Evolutionary conservation across 2,797 vertebrate genomes (phyloP), one percentile per base, ranked within the genome.

Genomic region (Parauchenoglanis ngamensis): DNA sequence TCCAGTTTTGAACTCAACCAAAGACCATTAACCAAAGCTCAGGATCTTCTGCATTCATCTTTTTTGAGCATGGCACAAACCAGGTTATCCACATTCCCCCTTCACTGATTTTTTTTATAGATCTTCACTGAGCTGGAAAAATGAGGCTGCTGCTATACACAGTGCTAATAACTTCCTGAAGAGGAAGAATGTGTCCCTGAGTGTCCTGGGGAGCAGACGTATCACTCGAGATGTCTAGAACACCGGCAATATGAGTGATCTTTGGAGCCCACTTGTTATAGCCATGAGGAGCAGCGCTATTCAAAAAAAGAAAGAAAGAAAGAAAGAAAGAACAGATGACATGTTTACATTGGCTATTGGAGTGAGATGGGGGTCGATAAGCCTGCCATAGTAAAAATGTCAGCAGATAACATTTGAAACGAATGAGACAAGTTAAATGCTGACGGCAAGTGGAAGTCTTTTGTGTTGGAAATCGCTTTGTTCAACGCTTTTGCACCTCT

Each of bases 371-470:
- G 56, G 88, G 86, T 90, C 73, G 44, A 92, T 93, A 91, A 91
- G 90, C 65, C 85, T 6, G 44, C 57, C 15, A 88, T 82, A 89
- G 83, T 84, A 80, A 87, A 75, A 88, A 88, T 81, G 57, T 10
- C 4, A 86, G 78, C 65, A 83, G 86, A 89, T 83, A 65, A 86
- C 57, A 70, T 31, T 31, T 52, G 87, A 90, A 91, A 92, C 88
- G 92, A 93, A 95, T 89, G 85, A 91, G 90, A 89, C 88, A 93
- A 89, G 93, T 92, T 85, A 91, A 93, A 92, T 90, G 84, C 91
- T 89, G 87, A 73, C 61, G 89, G 89, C 90, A 88, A 81, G 91
- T 92, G 87, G 87, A 87, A 44, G 89, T 83, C 56, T 89, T 83
- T 77, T 89, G 86, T 87, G 85, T 88, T 87, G 78, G 89, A 91